Base-by-base conservation (phyloP, 2,888 invertebrate genomes). In the Himalopsyche tibetana region DNA sequence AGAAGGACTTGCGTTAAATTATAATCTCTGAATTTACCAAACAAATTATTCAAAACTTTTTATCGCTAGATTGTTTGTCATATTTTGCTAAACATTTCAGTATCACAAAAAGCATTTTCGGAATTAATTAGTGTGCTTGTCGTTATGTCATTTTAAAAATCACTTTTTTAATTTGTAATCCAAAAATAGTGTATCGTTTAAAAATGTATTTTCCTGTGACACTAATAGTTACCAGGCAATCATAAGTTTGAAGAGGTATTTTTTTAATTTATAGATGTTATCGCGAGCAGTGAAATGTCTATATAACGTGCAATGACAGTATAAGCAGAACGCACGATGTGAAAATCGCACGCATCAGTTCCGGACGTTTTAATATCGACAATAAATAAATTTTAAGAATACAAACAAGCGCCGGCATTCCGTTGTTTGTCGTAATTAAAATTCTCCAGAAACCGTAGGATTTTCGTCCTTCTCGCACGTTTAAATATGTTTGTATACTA, bases 351-450 rank as follows among this genome's bases (percentile, higher is more conserved):
- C n/a, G 15, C 63, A 28, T 63, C 63, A 63, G 63, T 80, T 55
- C 45, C 40, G 19, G 17, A 19, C 45, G n/a, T 83, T 40, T 83
- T 56, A 19, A 56, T 56, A 56, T 83, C 38, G 36, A 17, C 83
- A 55, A 83, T 83, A 55, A 56, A 56, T 83, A 63, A 19, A 56
- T 83, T 83, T 55, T 63, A 56, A 55, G 45, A 36, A 82, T 40
- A 56, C 55, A 28, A 45, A 36, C 45, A 15, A 55, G 28, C 51
- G 51, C 4, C 3, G 15, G 51, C 69, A 82, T 82, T 82, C 56
- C 28, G 8, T 19, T 51, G 84, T 80, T 80, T 28, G 82, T 19
- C 28, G 85, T 87, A 87, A 87, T 87, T 87, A 87, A 85, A 85
- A 85, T 85, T 85, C 85, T 63, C 74, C 28, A 63, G 19, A 63